phyloP scores from a whole-genome alignment of 2,797 vertebrate genomes.

The Neomorphus geoffroyi region DNA sequence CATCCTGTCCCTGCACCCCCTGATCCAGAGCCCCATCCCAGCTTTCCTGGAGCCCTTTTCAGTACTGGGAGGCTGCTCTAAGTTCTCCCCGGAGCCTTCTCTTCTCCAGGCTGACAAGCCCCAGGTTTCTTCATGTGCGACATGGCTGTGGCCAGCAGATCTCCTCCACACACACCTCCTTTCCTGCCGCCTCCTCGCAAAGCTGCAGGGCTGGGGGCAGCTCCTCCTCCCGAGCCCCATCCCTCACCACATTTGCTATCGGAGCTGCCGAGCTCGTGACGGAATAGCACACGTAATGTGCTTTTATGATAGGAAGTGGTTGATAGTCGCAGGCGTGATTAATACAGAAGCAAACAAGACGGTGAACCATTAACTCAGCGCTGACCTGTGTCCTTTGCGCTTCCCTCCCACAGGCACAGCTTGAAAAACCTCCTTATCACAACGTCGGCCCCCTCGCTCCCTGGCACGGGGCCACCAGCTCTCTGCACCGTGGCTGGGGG shows the following conservation, averaged over 20 bases:
- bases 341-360: not conserved
- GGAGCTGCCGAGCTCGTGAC: accelerated
- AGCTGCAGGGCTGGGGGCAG: not conserved
- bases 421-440: not conserved
- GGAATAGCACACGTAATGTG: not conserved
- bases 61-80: too few species aligned
- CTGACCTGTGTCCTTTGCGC: not conserved
- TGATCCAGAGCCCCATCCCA: too few species aligned
- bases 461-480: not conserved
- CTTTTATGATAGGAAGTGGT: not conserved
- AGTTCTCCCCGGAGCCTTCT: too few species aligned
- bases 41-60: too few species aligned
- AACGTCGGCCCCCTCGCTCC: accelerated
- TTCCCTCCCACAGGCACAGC: not conserved
- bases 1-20: too few species aligned
- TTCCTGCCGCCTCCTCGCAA: not conserved
- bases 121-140: not conserved
- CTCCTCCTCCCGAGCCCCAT: not conserved
- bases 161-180: not conserved
- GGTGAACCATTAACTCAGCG: conserved; percentile 43
- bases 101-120: too few species aligned
- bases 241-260: not conserved
- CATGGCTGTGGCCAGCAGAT: accelerated
- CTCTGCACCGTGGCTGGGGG: accelerated
- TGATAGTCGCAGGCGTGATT: not conserved